Evolutionary conservation across 2,797 vertebrate genomes (phyloP).

Genomic region (Channallabes apus): DNA sequence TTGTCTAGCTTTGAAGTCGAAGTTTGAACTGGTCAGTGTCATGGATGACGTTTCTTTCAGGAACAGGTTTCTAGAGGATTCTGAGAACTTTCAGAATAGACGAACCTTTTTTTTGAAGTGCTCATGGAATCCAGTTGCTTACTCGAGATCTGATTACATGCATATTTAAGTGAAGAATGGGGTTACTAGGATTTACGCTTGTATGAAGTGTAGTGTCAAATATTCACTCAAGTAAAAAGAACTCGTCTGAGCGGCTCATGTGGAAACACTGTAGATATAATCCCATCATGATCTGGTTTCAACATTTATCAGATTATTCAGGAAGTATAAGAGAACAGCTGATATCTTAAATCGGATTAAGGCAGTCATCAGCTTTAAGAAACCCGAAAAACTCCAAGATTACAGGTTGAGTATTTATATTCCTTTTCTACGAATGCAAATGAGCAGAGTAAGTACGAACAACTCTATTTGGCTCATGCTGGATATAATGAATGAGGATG

Average conservation of each 20-base stretch:
- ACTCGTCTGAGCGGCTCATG: neutral
- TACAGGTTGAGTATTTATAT: neutral
- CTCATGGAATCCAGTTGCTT: neutral
- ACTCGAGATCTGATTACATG: neutral
- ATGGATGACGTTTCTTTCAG: constrained; percentile 29
- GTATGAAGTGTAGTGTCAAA: neutral
- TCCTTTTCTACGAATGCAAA: neutral
- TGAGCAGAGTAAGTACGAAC: neutral
- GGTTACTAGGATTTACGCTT: neutral
- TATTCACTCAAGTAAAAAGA: neutral
- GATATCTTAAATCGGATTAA: neutral
- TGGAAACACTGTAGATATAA: neutral
- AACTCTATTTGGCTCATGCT: neutral
- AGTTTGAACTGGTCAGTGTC: constrained; percentile 28
- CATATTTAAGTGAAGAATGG: neutral
- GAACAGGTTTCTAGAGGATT: constrained; percentile 30
- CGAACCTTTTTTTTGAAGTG: neutral
- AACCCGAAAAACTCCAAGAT: neutral
- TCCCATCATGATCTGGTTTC: neutral
- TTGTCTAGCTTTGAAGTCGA: constrained; percentile 36
- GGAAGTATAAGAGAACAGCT: neutral
- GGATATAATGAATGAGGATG: neutral
- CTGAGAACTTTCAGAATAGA: neutral
- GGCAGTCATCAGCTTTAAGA: neutral
- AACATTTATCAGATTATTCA: neutral